These are phyloP conservation scores for Ctenosaura bakeri DNA, from an alignment of 2,797 vertebrate genomes.

Conservation along the genomic window DNA sequence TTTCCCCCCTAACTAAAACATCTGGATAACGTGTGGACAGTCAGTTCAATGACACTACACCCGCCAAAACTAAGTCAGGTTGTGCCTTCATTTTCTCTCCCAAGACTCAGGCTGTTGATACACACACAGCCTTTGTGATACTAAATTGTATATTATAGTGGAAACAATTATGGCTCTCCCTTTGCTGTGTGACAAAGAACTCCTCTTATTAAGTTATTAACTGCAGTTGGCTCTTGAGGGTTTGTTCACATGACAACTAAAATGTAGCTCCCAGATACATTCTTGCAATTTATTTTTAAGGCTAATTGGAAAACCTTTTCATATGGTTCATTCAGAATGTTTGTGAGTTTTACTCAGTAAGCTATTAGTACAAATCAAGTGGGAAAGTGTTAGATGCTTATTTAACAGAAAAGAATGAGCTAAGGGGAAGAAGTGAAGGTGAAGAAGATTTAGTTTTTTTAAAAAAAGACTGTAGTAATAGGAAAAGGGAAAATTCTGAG, in stretches of 20 bases:
- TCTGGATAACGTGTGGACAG: not conserved
- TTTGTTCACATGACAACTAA: slow-evolving; percentile 45
- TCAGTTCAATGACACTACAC: not conserved
- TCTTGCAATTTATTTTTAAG: slow-evolving; percentile 47
- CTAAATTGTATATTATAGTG: not conserved
- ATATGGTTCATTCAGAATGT: slow-evolving; percentile 64
- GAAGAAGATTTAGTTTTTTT: not conserved
- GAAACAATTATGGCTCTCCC: not conserved
- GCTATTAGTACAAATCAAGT: not conserved
- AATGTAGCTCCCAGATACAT: slow-evolving; percentile 40
- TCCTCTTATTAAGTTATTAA: slow-evolving; percentile 32
- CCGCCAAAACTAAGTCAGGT: too few relatives aligned
- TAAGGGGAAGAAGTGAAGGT: not conserved
- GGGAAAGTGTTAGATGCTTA: not conserved
- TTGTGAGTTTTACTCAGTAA: slow-evolving; percentile 66
- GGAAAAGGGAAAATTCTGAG: too few relatives aligned
- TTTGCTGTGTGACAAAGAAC: slow-evolving; percentile 19
- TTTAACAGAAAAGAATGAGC: not conserved
- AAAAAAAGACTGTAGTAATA: too few relatives aligned
- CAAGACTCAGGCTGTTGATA: not conserved
- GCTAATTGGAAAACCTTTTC: slow-evolving; percentile 55
- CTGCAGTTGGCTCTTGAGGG: slow-evolving; percentile 8
- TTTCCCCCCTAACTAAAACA: not conserved
- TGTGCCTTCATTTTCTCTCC: not conserved
- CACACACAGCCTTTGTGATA: not conserved